Evolutionary conservation across 2,113 vertebrate species (phyloP), one percentile per base, ranked within the genome.

Genomic region (Etheostoma cragini): DNA sequence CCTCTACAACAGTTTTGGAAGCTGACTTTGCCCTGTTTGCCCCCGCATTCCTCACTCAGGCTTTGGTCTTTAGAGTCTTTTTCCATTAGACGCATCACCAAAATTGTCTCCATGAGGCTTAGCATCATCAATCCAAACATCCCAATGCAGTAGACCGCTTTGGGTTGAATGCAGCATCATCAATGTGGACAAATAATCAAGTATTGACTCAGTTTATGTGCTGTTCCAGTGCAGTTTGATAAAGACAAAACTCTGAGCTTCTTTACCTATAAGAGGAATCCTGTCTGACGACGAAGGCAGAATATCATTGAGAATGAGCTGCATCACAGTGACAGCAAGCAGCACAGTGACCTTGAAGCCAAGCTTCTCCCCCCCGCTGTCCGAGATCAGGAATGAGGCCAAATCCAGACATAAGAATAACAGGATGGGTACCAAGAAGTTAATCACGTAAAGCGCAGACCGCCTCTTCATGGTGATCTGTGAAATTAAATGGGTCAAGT

Each of bases 401-500:
- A 96, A 78, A 38, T 97, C 96, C 92, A 97, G 86, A 64, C 88
- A 54, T 10, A 96, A 80, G 75, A 97, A 93, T 72, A 94, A 93
- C 0, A 95, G 75, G 0, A 95, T 72, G 0, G 96, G 96, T 21
- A 96, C 52, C 67, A 96, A 82, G 84, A 96, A 93, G 91, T 95
- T 96, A 58, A 94, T 66, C 1, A 96, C 35, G 5, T 96, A 95
- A 33, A 96, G 92, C 5, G 85, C 72, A 1, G 96, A 88, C 24
- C 89, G 80, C 62, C 96, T 92, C 80, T 90, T 80, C 81, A 96
- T 94, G 74, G 68, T 89, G 72, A 96, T 90, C 96, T 97, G 86
- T 61, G 16, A 77, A 60, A 30, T 49, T 1, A 50, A 30, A 10
- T 56, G 24, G 2, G 5, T 45, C 16, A 24, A 13, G 1, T 12